Conservation (phyloP, 2,113 vertebrate genomes). For the Microtus richardsoni region DNA sequence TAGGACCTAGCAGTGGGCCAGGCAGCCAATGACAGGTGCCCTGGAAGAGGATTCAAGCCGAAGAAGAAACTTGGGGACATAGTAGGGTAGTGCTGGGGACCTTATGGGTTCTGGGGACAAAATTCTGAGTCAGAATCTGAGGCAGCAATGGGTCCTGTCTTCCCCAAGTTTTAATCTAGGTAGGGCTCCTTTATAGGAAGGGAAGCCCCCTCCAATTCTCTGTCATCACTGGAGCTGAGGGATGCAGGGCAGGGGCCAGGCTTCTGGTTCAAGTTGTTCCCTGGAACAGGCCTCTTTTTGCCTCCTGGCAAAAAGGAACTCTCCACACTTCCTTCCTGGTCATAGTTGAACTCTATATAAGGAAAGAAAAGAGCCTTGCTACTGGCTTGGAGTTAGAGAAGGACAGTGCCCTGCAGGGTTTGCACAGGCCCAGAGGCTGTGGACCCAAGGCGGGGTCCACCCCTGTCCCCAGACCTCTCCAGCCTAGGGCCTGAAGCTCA, state of each 20-base stretch:
- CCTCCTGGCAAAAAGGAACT: slow-evolving; percentile 59
- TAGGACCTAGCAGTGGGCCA: background rate
- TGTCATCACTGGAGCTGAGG: background rate
- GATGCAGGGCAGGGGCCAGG: background rate
- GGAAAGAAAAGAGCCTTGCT: slow-evolving; percentile 65
- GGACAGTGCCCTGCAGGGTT: background rate
- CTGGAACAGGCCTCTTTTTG: slow-evolving; percentile 72
- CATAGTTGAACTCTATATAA: slow-evolving; percentile 76
- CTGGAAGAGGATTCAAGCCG: background rate
- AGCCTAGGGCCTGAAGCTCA: background rate
- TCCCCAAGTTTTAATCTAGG: background rate
- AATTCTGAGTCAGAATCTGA: background rate
- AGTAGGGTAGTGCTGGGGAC: background rate
- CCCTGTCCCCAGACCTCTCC: background rate
- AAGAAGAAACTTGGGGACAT: background rate
- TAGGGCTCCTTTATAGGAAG: slow-evolving; percentile 7
- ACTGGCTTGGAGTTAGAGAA: background rate
- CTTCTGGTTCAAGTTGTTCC: slow-evolving; percentile 21
- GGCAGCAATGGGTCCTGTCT: background rate
- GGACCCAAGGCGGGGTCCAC: background rate
- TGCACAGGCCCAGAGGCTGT: background rate
- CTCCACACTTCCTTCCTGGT: slow-evolving; percentile 56
- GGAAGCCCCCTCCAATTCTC: background rate
- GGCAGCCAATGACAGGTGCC: background rate
- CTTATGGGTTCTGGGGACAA: background rate